A percentile compares a stretch with the other conserved stretches of the same genome.
phyloP scores from a whole-genome alignment of 2,797 vertebrate genomes.

The Poecilia picta region DNA sequence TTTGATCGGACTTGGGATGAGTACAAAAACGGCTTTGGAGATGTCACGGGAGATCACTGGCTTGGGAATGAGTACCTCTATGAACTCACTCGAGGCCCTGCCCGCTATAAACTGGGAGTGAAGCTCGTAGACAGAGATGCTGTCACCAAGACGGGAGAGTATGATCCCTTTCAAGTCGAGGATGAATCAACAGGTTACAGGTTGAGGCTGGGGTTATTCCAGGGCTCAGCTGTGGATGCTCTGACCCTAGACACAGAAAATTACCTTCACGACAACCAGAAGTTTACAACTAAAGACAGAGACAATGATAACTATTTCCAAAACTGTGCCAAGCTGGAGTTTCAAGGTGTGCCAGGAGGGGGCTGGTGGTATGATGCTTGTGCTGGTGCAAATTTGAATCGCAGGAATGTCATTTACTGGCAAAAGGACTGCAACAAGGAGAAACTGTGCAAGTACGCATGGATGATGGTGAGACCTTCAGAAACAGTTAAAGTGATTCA shows the following conservation, averaged over 20 bases:
- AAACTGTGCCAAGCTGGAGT: slow-evolving; percentile 86
- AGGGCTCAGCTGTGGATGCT: slow-evolving; percentile 84
- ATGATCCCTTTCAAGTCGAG: slow-evolving; percentile 85
- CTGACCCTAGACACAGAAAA: slow-evolving; percentile 87
- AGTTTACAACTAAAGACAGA: slow-evolving; percentile 87
- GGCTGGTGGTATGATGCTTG: slow-evolving; percentile 90
- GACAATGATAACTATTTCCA: slow-evolving; percentile 90
- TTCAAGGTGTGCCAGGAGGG: slow-evolving; percentile 82
- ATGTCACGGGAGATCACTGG: slow-evolving; percentile 85
- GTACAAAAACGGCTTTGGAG: slow-evolving; percentile 86
- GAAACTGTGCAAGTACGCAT: slow-evolving; percentile 84
- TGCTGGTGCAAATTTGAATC: slow-evolving; percentile 87
- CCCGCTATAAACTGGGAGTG: slow-evolving; percentile 81
- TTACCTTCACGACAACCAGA: slow-evolving; percentile 91
- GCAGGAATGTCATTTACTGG: slow-evolving; percentile 88
- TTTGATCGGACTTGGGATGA: slow-evolving; percentile 88
- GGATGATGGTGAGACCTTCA: slow-evolving; percentile 87
- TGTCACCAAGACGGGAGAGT: slow-evolving; percentile 81
- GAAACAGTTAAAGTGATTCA: slow-evolving; percentile 70
- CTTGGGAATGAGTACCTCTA: slow-evolving; percentile 88
- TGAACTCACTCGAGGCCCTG: slow-evolving; percentile 78
- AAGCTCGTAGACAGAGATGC: slow-evolving; percentile 85
- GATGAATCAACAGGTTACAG: slow-evolving; percentile 80
- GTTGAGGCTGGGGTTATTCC: slow-evolving; percentile 85
- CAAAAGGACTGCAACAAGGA: slow-evolving; percentile 88